phyloP scores from a whole-genome alignment of 2,113 vertebrate genomes.

The Neotoma lepida region DNA sequence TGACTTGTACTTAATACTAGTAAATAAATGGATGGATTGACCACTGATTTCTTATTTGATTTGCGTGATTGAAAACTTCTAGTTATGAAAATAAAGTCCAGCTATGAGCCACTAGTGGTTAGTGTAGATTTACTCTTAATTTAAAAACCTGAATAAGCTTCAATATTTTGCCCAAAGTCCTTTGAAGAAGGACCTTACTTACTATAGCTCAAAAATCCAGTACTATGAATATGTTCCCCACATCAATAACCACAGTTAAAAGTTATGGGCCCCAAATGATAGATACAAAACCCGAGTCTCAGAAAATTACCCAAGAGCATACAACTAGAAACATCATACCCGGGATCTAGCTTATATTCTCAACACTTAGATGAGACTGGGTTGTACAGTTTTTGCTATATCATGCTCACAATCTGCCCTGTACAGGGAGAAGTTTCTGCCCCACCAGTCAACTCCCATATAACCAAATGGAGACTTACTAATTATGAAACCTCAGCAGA shows the following conservation, averaged over 20 bases:
- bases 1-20: neutral
- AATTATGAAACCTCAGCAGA: too few relatives aligned
- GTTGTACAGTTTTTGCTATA: neutral
- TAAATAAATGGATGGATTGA: neutral
- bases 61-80: neutral
- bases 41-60: neutral
- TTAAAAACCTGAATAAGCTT: neutral
- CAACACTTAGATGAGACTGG: neutral
- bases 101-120: neutral
- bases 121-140: neutral
- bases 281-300: neutral
- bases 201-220: neutral
- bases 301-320: neutral
- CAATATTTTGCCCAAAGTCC: neutral
- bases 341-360: neutral
- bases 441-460: too few relatives aligned
- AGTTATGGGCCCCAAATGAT: neutral
- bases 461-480: too few relatives aligned
- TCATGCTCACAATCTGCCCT: neutral
- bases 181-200: neutral
- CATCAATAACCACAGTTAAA: neutral
- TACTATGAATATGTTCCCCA: neutral
- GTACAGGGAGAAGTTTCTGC: too few relatives aligned
- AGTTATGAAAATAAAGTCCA: neutral
- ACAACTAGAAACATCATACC: neutral